These are phyloP conservation scores for Budorcas taxicolor DNA, from an alignment of 2,113 vertebrate genomes.

Conservation along the genomic window DNA sequence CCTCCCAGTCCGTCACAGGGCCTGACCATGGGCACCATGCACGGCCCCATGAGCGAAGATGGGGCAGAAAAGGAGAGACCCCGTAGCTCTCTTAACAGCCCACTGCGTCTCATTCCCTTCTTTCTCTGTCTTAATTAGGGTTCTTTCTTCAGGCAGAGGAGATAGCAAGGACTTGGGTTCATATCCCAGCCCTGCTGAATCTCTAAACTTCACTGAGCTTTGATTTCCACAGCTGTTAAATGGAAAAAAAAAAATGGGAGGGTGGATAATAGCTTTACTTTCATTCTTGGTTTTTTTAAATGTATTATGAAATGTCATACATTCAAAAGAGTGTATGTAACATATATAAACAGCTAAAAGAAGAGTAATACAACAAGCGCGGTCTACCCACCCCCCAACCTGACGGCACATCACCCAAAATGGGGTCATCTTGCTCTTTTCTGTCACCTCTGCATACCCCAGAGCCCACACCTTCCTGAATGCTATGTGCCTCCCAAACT, in stretches of 20 bases:
- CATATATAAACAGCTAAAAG: accelerated
- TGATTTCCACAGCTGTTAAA: background rate
- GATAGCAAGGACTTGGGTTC: background rate
- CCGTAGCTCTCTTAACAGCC: background rate
- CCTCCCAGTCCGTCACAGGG: background rate
- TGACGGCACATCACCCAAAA: background rate
- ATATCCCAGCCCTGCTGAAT: background rate
- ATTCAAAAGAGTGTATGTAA: too few species aligned
- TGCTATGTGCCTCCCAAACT: background rate
- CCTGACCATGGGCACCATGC: accelerated
- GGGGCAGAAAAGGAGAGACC: accelerated
- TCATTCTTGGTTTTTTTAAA: background rate
- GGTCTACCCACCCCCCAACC: accelerated
- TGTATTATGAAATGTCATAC: background rate
- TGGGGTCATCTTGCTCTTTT: too few species aligned
- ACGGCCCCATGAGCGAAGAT: accelerated
- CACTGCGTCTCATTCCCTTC: accelerated
- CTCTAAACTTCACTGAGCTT: background rate
- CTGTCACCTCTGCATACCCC: accelerated
- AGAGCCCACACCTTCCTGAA: accelerated
- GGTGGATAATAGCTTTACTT: background rate
- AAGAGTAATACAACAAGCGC: background rate
- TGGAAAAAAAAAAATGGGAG: background rate
- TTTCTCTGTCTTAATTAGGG: background rate
- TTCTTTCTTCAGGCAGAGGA: background rate